Conservation (phyloP, 2,888 invertebrate species). For the Arrhopalites spinosus region DNA sequence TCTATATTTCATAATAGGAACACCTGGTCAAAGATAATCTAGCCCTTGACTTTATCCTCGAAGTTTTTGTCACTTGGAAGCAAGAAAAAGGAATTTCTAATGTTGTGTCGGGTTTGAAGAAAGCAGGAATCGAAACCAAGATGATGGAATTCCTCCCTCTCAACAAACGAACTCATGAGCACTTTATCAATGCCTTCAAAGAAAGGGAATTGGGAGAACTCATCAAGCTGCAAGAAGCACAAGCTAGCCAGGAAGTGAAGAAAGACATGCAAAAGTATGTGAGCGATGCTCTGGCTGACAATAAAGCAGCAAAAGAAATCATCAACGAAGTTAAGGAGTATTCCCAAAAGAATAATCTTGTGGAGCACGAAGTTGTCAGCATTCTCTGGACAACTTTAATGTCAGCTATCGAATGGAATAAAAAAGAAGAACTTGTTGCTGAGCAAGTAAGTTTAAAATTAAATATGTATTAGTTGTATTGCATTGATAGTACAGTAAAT, state of each 20-base stretch:
- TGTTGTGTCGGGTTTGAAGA: conserved; percentile 83
- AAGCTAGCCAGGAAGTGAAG: conserved; percentile 77
- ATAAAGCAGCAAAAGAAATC: conserved; percentile 83
- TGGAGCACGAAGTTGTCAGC: conserved; percentile 87
- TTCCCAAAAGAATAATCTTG: conserved; percentile 79
- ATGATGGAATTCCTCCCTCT: conserved; percentile 92
- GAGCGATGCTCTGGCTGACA: conserved; percentile 83
- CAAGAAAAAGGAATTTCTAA: conserved; percentile 85
- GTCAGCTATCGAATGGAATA: conserved; percentile 97
- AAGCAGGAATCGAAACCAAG: conserved; percentile 75
- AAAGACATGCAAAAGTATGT: conserved; percentile 76
- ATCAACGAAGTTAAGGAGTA: conserved; percentile 84
- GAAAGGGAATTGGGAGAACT: conserved; percentile 80
- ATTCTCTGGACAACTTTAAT: conserved; percentile 94
- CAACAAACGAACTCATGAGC: conserved; percentile 89
- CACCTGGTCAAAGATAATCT: conserved; percentile 92
- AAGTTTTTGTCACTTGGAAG: conserved; percentile 89
- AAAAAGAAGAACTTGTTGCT: conserved; percentile 94
- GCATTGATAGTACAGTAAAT: too few species aligned
- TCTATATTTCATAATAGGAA: conserved; percentile 66
- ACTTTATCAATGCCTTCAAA: conserved; percentile 79
- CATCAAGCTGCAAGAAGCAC: conserved; percentile 64
- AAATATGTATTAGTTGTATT: too few species aligned
- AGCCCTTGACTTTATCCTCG: conserved; percentile 91
- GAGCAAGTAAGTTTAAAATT: conserved; percentile 69